Evolutionary conservation across 1,140 invertebrate species (phyloP), one percentile per base, ranked within the genome.

Genomic region (Pissodes strobi): DNA sequence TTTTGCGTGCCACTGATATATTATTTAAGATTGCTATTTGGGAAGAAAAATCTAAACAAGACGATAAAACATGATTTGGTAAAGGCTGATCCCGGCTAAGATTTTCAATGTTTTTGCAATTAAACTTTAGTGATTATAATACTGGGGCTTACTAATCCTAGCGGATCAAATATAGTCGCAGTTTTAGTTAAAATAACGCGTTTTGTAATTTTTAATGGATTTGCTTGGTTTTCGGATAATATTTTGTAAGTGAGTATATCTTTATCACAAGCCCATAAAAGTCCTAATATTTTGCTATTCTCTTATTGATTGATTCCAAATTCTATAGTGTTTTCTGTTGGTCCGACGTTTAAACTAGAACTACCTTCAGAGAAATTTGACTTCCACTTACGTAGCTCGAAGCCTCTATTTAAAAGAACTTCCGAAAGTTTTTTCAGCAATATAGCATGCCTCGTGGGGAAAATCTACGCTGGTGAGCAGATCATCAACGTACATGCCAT

Each of bases 321-420:
- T 17, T 43, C 39, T 2, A 43, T 12, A 1, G 18, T 19, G 2
- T 43, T 41, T 41, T 15, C 39, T 10, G 13, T 13, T n/a, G n/a
- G n/a, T 41, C 13, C 39, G 9, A 9, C 10, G 8, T 12, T 46
- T 23, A 22, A n/a, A 23, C 10, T 17, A n/a, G 6, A 9, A 6
- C 4, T 41, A 8, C 5, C 39, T 10, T 15, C 18, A 9, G n/a
- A 2, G 15, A 12, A 8, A 12, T 79, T 79, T 0, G 72, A 71
- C 1, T 49, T 55, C 78, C 79, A 81, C 73, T 81, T 80, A 41
- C 73, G 66, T n/a, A 80, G 53, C 37, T 72, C n/a, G 53, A 82
- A 77, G 21, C 53, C 37, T 0, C 17, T 46, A 37, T 41, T 19
- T 23, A 10, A 10, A 27, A 66, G 37, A 17, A 70, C 27, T 15